phyloP scores from a whole-genome alignment of 37 sponge, comb jelly and placozoan genomes.

The Halisarca cf. caerulea region DNA sequence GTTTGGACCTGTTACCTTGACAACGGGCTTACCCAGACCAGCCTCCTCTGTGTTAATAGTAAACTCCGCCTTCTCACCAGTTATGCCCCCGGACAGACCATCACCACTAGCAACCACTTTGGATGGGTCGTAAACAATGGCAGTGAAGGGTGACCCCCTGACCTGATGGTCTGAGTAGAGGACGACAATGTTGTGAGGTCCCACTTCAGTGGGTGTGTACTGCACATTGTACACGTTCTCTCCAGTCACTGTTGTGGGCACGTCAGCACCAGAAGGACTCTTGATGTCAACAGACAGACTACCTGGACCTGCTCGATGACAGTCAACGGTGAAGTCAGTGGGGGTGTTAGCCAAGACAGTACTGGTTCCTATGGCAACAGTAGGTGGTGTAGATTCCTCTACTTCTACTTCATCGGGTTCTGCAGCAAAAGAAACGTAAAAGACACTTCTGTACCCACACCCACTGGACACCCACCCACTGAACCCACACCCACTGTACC shows the following conservation, averaged over 20 bases:
- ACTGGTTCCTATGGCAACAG: too few relatives aligned
- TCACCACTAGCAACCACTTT: conserved; percentile 41
- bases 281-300: background rate
- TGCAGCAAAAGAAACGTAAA: too few relatives aligned
- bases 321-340: background rate
- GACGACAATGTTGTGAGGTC: conserved; percentile 5
- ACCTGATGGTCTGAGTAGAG: conserved; percentile 41
- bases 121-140: conserved; percentile 2
- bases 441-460: too few relatives aligned
- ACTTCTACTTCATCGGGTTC: too few relatives aligned
- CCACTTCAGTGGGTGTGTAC: conserved; percentile 28
- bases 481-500: too few relatives aligned
- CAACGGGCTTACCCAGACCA: conserved; percentile 65
- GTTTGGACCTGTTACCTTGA: conserved; percentile 55
- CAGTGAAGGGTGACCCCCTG: conserved; percentile 53
- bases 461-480: too few relatives aligned
- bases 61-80: conserved; percentile 52
- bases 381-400: too few relatives aligned
- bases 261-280: conserved; percentile 5
- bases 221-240: background rate
- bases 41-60: conserved; percentile 69
- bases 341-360: conserved; percentile 19
- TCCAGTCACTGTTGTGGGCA: background rate
- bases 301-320: conserved; percentile 19
- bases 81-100: conserved; percentile 50